Evolutionary conservation across 2,113 vertebrate genomes (phyloP).

Genomic region (Fulmarus glacialis): DNA sequence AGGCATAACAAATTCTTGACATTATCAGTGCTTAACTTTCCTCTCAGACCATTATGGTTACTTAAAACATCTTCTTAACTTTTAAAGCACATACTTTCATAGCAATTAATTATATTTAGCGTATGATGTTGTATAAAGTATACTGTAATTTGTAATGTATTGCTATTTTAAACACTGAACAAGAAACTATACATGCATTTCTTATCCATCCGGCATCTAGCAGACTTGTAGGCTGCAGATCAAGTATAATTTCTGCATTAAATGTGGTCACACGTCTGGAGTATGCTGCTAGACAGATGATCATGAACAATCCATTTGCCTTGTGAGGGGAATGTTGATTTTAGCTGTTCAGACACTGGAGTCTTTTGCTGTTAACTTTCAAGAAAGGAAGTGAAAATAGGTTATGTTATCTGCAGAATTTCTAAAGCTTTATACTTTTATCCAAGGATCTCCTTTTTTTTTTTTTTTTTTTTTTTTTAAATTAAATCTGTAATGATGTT

Average conservation of each 20-base stretch:
- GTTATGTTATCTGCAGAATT: background rate
- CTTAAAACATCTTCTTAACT: background rate
- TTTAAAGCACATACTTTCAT: background rate
- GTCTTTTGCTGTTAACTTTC: background rate
- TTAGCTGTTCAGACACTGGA: background rate
- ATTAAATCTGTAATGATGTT: background rate
- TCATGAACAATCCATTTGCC: background rate
- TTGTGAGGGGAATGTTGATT: background rate
- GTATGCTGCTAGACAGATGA: background rate
- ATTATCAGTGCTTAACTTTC: background rate
- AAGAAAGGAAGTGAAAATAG: background rate
- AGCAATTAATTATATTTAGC: background rate
- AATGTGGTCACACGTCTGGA: fast-evolving
- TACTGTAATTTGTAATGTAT: background rate
- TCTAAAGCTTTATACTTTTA: background rate
- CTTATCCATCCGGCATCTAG: background rate
- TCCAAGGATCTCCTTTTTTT: background rate
- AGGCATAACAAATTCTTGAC: background rate
- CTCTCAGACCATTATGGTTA: background rate
- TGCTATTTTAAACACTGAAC: background rate
- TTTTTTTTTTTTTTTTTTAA: too few species aligned
- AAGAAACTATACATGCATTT: background rate
- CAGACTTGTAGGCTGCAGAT: background rate
- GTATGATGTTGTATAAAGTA: background rate
- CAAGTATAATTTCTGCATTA: background rate